Percentiles rank a stretch among this genome's conserved stretches.
phyloP scores from a whole-genome alignment of 2,888 invertebrate genomes.

The Vannuccia rotundouncinata region DNA sequence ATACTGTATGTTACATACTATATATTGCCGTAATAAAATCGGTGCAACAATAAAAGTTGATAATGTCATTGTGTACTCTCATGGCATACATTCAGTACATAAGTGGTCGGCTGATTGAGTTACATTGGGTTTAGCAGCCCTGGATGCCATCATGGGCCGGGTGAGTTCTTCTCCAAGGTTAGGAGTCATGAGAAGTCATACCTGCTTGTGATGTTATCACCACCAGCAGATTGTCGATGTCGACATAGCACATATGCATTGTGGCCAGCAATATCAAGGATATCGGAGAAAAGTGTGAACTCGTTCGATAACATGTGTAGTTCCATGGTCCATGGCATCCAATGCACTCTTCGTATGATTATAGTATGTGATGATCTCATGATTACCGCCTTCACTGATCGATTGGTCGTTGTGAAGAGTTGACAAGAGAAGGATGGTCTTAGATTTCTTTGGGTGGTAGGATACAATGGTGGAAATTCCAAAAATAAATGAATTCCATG shows the following conservation, averaged over 20 bases:
- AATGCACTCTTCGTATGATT: background rate
- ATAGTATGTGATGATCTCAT: background rate
- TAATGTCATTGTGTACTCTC: too few relatives aligned
- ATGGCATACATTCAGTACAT: too few relatives aligned
- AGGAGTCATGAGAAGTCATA: background rate
- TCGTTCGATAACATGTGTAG: background rate
- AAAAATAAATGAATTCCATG: too few relatives aligned
- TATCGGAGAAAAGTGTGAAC: background rate
- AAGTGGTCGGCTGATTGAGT: too few relatives aligned
- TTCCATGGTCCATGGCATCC: background rate
- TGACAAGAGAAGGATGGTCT: background rate
- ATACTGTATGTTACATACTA: too few relatives aligned
- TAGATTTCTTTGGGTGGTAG: background rate
- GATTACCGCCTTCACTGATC: background rate
- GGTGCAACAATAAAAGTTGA: too few relatives aligned
- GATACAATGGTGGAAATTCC: background rate
- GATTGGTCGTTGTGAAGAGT: background rate
- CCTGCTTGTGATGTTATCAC: background rate
- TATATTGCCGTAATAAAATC: too few relatives aligned
- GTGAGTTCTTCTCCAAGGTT: background rate
- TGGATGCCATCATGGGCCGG: background rate
- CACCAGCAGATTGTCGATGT: background rate
- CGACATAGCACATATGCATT: background rate
- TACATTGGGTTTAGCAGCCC: background rate
- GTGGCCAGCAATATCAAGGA: background rate